Evolutionary conservation across 2,888 invertebrate species (phyloP), one percentile per base, ranked within the genome.

Genomic region (Pharmacophagus antenor): DNA sequence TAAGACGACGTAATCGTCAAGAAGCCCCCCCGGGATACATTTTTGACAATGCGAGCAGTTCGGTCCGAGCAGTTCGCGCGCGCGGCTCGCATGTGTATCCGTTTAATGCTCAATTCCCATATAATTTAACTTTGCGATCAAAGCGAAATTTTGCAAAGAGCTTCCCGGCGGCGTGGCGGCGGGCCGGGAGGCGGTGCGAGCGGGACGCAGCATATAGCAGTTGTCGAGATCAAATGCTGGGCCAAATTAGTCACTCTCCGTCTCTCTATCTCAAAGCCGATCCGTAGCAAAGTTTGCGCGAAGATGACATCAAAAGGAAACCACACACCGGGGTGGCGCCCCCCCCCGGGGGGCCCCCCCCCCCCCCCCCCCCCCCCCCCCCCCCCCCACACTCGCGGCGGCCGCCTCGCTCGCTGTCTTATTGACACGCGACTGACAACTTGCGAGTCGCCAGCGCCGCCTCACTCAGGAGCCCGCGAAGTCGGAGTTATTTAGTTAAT

Each of bases 271-370:
- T 90, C 90, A 90, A 90, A 90, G 90, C 90, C 90, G 90, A 90
- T 90, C 89, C 88, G 90, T 85, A 89, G 90, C 89, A 90, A 90
- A 90, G 90, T 90, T 90, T 90, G 89, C 89, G 88, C 90, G 89
- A 90, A 90, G 90, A 90, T 90, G 89, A 90, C 90, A 89, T 90
- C 90, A 90, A 90, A 90, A 89, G 90, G 89, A 89, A 90, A 89
- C 90, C 89, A 89, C 89, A 89, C 87, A 89, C 85, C 86, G 86
- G 88, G 90, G 88, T 80, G 88, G 88, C 79, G 71, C 72, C 74
- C 70, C 68, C 63, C 72, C 63, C 71, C 73, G 70, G n/a, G n/a
- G n/a, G n/a, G n/a, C n/a, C n/a, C n/a, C n/a, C 80, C 80, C 2
- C 37, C 37, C 6, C 37, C 12, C 37, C 6, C 37, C 23, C 4